Evolutionary conservation across 2,113 vertebrate species (phyloP), one percentile per base, ranked within the genome.

Genomic region (Corvus hawaiiensis): DNA sequence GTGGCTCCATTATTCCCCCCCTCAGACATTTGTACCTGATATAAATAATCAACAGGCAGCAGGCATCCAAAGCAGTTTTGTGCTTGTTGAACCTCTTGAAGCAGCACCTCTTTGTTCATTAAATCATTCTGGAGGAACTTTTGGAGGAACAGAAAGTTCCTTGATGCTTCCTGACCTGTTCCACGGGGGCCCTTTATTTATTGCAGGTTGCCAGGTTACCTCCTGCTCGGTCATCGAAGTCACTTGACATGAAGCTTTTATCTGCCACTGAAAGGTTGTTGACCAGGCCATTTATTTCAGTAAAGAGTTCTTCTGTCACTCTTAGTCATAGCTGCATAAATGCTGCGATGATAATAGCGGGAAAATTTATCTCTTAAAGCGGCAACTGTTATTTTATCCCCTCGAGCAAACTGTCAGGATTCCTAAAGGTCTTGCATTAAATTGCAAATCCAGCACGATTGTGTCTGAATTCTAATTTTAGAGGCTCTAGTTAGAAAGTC

Each of bases 321-420:
- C 94, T 69, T 52, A 71, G 58, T 80, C 84, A 73, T 66, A 59
- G 66, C 63, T 91, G 55, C 82, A 83, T 91, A 82, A 81, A 83
- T 55, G 37, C 44, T 90, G 46, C 20, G 13, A 91, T 59, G 43
- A 80, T 80, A 79, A 91, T 48, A 69, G 55, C 4, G 74, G 46
- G n/a, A 87, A 85, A 89, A 48, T 74, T 89, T 80, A 55, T 91
- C 68, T 93, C 67, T 85, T 90, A 74, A 86, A 86, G 90, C 80
- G 67, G 62, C 39, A 91, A 83, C 74, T 83, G 63, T 52, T 95
- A 62, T 87, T 94, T 90, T 74, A 88, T 85, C 28, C 79, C 90
- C 90, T 27, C 15, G 33, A 96, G 89, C 78, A 83, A 95, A 76
- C 84, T 93, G 91, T 80, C 82, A 96, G 48, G 72, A 91, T 88